These are phyloP conservation scores for Dipodomys stephensi DNA, from an alignment of 2,113 vertebrate species.

Conservation along the genomic window DNA sequence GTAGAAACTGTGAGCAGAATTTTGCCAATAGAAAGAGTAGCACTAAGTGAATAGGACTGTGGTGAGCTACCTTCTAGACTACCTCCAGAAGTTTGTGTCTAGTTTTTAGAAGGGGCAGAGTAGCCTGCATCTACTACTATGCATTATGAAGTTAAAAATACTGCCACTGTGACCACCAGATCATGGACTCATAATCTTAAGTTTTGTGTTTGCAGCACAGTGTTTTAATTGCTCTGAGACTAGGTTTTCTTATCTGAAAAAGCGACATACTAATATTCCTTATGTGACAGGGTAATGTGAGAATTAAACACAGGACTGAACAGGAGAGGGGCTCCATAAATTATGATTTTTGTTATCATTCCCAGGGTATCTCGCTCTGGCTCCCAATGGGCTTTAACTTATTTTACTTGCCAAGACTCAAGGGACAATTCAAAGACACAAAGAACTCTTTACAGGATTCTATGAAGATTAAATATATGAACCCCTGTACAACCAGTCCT, in stretches of 20 bases:
- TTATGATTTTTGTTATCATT: background rate
- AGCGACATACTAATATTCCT: background rate
- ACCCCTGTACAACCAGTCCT: background rate
- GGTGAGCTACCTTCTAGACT: background rate
- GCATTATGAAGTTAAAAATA: background rate
- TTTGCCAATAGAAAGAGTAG: background rate
- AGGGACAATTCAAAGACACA: background rate
- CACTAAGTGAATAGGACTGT: background rate
- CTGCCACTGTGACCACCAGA: background rate
- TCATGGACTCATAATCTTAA: background rate
- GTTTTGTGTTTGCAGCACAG: background rate
- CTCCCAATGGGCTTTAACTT: conserved; percentile 14
- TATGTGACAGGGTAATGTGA: background rate
- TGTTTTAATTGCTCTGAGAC: background rate
- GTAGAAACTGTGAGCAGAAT: background rate
- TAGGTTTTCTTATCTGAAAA: conserved; percentile 38
- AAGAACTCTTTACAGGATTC: background rate
- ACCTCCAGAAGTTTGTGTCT: background rate
- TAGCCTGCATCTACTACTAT: background rate
- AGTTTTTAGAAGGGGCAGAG: background rate
- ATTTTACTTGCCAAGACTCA: conserved; percentile 30
- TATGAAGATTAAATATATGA: background rate
- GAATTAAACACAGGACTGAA: conserved; percentile 30
- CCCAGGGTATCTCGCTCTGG: background rate
- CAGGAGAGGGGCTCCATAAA: background rate